Percentiles rank a stretch among this genome's conserved stretches.
These are phyloP conservation scores for Macquaria australasica DNA, from an alignment of 2,113 vertebrate genomes.

Conservation along the genomic window DNA sequence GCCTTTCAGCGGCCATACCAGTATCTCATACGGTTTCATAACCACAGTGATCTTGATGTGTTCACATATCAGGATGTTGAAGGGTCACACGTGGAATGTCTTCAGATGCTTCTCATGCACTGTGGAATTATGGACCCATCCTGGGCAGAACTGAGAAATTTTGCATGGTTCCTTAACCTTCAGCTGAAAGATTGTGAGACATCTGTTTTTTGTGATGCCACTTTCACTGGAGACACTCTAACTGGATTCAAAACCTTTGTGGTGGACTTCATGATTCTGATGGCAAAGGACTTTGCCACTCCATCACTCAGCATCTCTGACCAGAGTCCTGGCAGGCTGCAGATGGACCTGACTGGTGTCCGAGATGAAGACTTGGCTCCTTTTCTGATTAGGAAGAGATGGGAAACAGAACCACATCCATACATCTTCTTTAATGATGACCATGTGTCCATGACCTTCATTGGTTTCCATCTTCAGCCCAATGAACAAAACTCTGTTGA, in stretches of 20 bases:
- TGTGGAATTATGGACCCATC: slow-evolving; percentile 92
- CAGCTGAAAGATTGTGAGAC: slow-evolving; percentile 92
- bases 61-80: slow-evolving; percentile 86
- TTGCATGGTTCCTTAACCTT: slow-evolving; percentile 91
- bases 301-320: slow-evolving; percentile 93
- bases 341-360: slow-evolving; percentile 69
- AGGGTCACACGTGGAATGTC: slow-evolving; percentile 88
- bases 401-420: slow-evolving; percentile 96
- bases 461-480: slow-evolving; percentile 90
- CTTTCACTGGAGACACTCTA: slow-evolving; percentile 87
- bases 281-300: slow-evolving; percentile 97
- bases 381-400: slow-evolving; percentile 91
- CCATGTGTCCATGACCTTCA: slow-evolving; percentile 93
- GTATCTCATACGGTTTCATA: slow-evolving; percentile 89
- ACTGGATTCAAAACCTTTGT: slow-evolving; percentile 95
- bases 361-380: slow-evolving; percentile 91
- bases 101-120: slow-evolving; percentile 90
- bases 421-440: slow-evolving; percentile 97
- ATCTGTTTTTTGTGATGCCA: slow-evolving; percentile 90
- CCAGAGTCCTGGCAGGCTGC: slow-evolving; percentile 88
- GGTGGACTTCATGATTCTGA: slow-evolving; percentile 95
- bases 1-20: slow-evolving; percentile 95
- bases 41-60: slow-evolving; percentile 79
- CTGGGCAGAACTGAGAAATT: slow-evolving; percentile 95
- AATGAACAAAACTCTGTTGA: slow-evolving; percentile 80